These are phyloP conservation scores for Varroa destructor DNA, from an alignment of 1,140 invertebrate genomes.

Conservation along the genomic window DNA sequence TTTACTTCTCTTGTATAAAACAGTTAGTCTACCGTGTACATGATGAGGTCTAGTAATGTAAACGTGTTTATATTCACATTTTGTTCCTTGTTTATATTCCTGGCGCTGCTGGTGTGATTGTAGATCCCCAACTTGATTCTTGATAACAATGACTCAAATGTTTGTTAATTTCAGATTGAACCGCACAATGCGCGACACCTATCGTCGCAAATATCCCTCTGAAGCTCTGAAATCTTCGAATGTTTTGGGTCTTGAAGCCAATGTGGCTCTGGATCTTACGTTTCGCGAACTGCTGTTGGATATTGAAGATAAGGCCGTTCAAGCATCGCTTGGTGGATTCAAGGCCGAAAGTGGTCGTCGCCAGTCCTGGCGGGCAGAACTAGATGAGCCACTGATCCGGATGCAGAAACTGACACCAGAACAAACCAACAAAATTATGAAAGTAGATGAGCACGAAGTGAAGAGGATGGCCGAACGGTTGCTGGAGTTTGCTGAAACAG, in stretches of 20 bases:
- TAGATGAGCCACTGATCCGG: background rate
- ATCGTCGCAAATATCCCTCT: conserved; percentile 14
- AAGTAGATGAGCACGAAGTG: background rate
- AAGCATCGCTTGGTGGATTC: conserved; percentile 24
- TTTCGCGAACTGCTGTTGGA: conserved; percentile 17
- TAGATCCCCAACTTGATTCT: no score
- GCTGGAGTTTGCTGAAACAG: conserved; percentile 2
- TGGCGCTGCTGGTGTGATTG: no score
- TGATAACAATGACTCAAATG: no score
- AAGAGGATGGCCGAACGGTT: background rate
- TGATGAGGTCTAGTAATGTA: no score
- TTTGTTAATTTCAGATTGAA: conserved; percentile 3
- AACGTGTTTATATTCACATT: no score
- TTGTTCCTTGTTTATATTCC: no score
- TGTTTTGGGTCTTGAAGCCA: conserved; percentile 7
- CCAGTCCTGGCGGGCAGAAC: background rate
- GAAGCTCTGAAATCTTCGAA: conserved; percentile 16
- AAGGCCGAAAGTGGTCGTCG: background rate
- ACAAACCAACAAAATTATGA: background rate
- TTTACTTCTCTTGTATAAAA: no score
- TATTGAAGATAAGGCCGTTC: conserved; percentile 13
- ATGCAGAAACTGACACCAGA: conserved; percentile 9
- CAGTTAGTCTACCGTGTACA: no score
- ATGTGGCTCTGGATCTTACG: conserved; percentile 10
- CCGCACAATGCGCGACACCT: conserved; percentile 12